Base-by-base conservation (phyloP, 2,888 invertebrate species). In the Drosophila robusta region DNA sequence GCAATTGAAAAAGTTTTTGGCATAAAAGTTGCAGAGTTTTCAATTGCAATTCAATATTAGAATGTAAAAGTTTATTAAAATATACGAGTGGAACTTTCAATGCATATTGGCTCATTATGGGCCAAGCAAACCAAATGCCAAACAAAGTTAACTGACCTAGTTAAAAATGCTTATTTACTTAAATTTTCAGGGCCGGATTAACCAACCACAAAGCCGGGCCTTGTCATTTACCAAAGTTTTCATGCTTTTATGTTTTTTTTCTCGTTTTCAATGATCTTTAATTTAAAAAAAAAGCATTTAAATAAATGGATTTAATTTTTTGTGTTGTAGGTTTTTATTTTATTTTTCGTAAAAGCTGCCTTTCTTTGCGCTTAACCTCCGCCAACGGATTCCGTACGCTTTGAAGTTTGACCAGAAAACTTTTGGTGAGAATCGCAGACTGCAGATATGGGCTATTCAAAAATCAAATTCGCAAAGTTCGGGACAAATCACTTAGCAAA, bases 401-500 rank as follows among this genome's bases (percentile, higher is more conserved):
- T 14, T 44, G 39, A 46, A 58, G 50, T 47, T 62, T 56, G 74
- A 54, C 52, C 58, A 60, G 45, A 16, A 60, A 70, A 62, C 67
- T 58, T 70, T 50, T 3, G 9, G 47, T 18, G 7, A 18, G 32
- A 34, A 45, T 18, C 4, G 3, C 49, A 32, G 46, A 46, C 65
- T 56, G 38, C 34, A 54, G 56, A 70, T 47, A 42, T 56, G 71
- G 49, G 38, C 72, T 57, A 67, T 71, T 81, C 60, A 75, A 66
- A 79, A 82, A 80, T 79, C 67, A 82, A 82, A 87, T 85, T 75
- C 58, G 54, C 49, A 80, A 75, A 80, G 71, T 72, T 80, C 77
- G 75, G 73, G 87, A 87, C 87, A 82, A 84, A 84, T 84, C 88
- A 85, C 83, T 84, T 84, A 82, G 67, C 64, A 50, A 77, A 72